Base-by-base conservation (phyloP, 2,113 vertebrate genomes). In the Symphodus melops region DNA sequence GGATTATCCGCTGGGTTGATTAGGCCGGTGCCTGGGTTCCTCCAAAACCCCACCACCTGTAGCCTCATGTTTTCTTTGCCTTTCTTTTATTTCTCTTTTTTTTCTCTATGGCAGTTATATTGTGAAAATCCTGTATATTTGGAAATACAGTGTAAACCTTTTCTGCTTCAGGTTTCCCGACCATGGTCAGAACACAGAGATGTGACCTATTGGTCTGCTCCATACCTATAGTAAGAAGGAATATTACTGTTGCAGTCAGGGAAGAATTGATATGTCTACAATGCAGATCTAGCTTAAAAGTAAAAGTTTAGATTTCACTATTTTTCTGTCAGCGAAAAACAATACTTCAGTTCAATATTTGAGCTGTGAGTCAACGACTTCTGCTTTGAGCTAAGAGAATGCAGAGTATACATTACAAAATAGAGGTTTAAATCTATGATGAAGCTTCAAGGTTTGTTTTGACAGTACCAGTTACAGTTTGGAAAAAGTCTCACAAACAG, bases 391-490 rank as follows among this genome's bases (percentile, higher is more conserved):
- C 46, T 68, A 36, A 58, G 53, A 36, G 17, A 55, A 57, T 69
- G 76, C 61, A 75, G 41, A 65, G 11, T 55, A 42, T 61, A n/a
- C n/a, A 39, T 75, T 42, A 60, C 55, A 75, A 65, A 65, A 66
- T 56, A 16, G 13, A 13, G 56, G 39, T 71, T 71, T 62, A 54
- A 72, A 75, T 69, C 52, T 73, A 20, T 37, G 58, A 71, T 52
- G n/a, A 69, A 44, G 51, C 33, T 44, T 41, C 36, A 70, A 81
- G 53, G 33, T 74, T 85, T 81, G 68, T 77, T 83, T 79, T 77
- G 75, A 86, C 84, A 82, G 79, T 46, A 56, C 42, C 39, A 51
- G 48, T n/a, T 2, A n/a, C 7, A 51, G 17, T 51, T 51, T 48
- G 16, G 7, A 6, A 14, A 73, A 55, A 49, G 28, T 48, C 12